Evolutionary conservation across 1,140 invertebrate genomes (phyloP), one percentile per base, ranked within the genome.

Genomic region (Protaetia brevitarsis): DNA sequence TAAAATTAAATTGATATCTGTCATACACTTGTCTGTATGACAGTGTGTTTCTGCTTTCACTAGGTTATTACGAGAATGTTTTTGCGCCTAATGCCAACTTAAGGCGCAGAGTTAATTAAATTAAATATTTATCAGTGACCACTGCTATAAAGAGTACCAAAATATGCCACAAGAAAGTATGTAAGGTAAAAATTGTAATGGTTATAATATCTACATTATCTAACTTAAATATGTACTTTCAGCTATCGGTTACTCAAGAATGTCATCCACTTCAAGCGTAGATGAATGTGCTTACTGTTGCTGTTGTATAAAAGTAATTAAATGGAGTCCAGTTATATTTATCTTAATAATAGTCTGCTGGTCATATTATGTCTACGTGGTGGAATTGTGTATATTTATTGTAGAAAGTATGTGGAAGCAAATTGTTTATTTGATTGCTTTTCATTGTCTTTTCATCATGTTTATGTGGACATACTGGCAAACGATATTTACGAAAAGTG

Each of bases 321-420:
- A 93, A 81, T 98, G 94, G 93, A 85, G 96, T 76, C 96, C 96
- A 71, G 95, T 98, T 64, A 78, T 97, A 66, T 95, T 98, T 78
- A 96, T 98, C 72, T 82, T 92, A 63, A 86, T 89, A 37, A 90
- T 97, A 69, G 88, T 98, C 68, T 83, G 85, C 65, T 99, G 96
- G 96, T 97, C 94, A 2, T 98, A 98, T 81, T 99, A 98, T 84
- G 96, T 96, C 62, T 99, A 97, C 82, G 95, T 98, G 68, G 85
- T 96, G 71, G 91, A 97, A 78, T 85, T 99, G 72, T 97, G 95
- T 85, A 84, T 91, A 77, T 83, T 93, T 96, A 85, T 23, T 10
- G 41, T 51, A 5, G 41, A 51, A 21, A 51, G 19, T 5, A 4
- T 6, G 11, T 16, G 13, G 13, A 4, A 23, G 16, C 41, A 51